These are phyloP conservation scores for mouse (Mus musculus) DNA, from an alignment of 2,113 vertebrate species.

Conservation along the genomic window DNA sequence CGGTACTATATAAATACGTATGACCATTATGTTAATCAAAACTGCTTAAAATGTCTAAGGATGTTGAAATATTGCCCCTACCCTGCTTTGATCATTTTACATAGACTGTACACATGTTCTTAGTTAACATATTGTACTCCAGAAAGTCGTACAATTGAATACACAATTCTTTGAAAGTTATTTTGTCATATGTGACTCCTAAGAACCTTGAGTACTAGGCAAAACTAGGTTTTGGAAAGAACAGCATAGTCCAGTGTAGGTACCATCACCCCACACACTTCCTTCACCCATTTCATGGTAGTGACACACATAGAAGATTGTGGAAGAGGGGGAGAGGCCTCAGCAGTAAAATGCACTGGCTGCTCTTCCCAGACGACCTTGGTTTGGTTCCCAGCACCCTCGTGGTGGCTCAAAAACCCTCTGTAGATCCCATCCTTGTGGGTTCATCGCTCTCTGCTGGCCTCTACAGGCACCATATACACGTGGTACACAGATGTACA, in stretches of 20 bases:
- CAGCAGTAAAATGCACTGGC: neutral
- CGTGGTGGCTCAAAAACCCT: neutral
- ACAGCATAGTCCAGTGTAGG: neutral
- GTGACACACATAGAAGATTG: neutral
- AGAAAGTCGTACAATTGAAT: neutral
- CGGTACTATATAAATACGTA: neutral
- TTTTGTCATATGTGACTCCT: neutral
- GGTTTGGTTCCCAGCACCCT: neutral
- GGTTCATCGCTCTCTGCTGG: fast-evolving
- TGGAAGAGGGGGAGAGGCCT: neutral
- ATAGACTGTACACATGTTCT: neutral
- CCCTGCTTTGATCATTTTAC: neutral
- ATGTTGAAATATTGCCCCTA: neutral
- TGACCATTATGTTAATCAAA: neutral
- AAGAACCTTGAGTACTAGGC: neutral
- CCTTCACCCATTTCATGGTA: neutral
- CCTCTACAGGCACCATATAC: neutral
- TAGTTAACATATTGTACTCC: neutral
- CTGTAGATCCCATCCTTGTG: neutral
- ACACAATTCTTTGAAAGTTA: neutral
- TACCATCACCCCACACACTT: neutral
- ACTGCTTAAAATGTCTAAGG: too few relatives aligned
- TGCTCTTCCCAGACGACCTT: neutral
- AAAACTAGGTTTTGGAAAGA: neutral
- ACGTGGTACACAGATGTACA: neutral